Evolutionary conservation across 2,888 invertebrate species (phyloP).

Genomic region (Ariolimax columbianus): DNA sequence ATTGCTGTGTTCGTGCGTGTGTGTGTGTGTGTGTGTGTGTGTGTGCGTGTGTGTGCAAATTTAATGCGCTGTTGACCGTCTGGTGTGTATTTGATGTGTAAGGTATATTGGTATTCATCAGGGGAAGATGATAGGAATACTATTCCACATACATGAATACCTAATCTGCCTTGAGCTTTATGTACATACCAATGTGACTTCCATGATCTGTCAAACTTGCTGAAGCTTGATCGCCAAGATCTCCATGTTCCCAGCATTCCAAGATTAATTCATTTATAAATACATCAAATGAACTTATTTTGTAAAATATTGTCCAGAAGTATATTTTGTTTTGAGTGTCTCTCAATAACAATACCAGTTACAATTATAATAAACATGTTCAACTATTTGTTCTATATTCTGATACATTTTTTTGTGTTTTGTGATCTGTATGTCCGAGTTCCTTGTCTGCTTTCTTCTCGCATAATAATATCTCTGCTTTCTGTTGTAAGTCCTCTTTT

Average conservation of each 20-base stretch:
- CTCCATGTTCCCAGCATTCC: not conserved
- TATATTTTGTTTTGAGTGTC: not conserved
- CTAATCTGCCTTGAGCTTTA: not conserved
- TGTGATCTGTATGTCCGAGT: not conserved
- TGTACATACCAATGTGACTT: constrained; percentile 2
- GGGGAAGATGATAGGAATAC: no score
- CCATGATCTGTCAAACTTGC: not conserved
- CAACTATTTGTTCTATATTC: not conserved
- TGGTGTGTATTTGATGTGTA: no score
- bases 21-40: no score
- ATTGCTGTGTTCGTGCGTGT: no score
- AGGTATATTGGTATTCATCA: no score
- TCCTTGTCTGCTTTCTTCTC: no score
- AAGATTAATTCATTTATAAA: not conserved
- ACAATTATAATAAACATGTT: not conserved
- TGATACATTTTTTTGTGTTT: not conserved
- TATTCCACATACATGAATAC: no score
- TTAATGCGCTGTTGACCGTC: no score
- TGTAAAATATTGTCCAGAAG: not conserved
- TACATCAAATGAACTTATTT: not conserved
- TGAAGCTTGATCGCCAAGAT: not conserved
- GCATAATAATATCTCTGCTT: no score
- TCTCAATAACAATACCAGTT: not conserved
- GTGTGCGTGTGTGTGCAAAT: no score
- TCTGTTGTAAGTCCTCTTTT: no score